Evolutionary conservation across 2,888 invertebrate species (phyloP), one percentile per base, ranked within the genome.

Genomic region (Asteroscopus sphinx): DNA sequence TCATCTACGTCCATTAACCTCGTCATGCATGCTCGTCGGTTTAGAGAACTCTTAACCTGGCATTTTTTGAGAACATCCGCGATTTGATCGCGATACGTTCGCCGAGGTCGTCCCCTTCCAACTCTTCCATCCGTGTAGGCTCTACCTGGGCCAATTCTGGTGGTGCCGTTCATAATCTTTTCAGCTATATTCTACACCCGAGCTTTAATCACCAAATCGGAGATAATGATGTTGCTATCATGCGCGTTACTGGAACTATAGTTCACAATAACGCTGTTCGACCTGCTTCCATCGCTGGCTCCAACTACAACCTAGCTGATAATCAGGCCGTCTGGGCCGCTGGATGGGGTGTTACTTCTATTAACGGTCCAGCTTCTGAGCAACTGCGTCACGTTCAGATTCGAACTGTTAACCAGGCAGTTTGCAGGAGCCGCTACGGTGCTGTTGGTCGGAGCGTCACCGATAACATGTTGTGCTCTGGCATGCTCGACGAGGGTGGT

Each of bases 381-480:
- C 79, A 80, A 21, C 76, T 87, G 0, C 82, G 83, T 2, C 85
- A 85, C 37, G 85, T 85, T 0, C 79, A 86, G 39, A 49, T 87
- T 11, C 78, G 74, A 73, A 57, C 68, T 2, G 61, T 87, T 17
- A 86, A 86, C 67, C 83, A 85, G 47, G 13, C 0, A 0, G 55
- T 44, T 1, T 87, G 87, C 69, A 68, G 61, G 35, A 45, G 41
- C 11, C 79, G 80, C 26, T 86, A 85, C 40, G 73, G 64, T 28
- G 40, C 4, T 26, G 39, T 65, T 3, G 75, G 79, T 16, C 47
- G 49, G 1, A 7, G 52, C 2, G 51, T 87, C 25, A 86, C 79
- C n/a, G 80, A 71, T 55, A 86, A 86, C 65, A 88, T 88, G 88
- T 12, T 88, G 63, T 88, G 87, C 69, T 75, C 83, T 11, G 88